Evolutionary conservation across 2,113 vertebrate species (phyloP), one percentile per base, ranked within the genome.

Genomic region (Brienomyrus longianalis): DNA sequence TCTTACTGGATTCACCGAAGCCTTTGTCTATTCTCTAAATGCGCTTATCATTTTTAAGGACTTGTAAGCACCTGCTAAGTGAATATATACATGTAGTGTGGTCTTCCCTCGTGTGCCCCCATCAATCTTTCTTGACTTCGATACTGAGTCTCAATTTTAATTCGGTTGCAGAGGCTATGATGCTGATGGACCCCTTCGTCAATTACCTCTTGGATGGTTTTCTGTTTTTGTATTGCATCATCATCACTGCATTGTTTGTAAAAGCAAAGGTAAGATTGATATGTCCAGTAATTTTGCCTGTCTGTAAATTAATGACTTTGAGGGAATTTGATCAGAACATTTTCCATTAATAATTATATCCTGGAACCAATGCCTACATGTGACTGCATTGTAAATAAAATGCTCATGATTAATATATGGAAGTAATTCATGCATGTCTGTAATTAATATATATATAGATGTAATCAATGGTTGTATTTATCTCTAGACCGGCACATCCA

Each of bases 181-280:
- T 3, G 83, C 39, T 5, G 23, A 1, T 0, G 1, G 17, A 84
- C 45, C 83, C 83, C 83, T 0, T 0, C 0, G 0, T 84, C 7
- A 48, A 45, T 47, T 84, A 48, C 45, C 9, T 84, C 83, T 48
- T 84, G 83, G 83, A 84, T 48, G 45, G 45, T 3, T 0, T 84
- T 9, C 83, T 84, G 45, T 1, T 5, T 4, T 4, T 84, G 3
- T 84, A 84, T 5, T 9, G 21, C 83, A 84, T 84, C 39, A 48
- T 84, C 43, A 84, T 84, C 7, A 84, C 83, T 47, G 83, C 83
- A 48, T n/a, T 84, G 0, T 84, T 84, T n/a, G 3, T 48, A 21
- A n/a, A n/a, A n/a, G 45, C 83, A 48, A 84, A 48, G 43, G 83
- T 84, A 45, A 48, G 83, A 23, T 0, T 45, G 35, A 43, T 39